Evolutionary conservation across 35 echinoderm and acorn worm species (phyloP).

Genomic region (Strongylocentrotus purpuratus): DNA sequence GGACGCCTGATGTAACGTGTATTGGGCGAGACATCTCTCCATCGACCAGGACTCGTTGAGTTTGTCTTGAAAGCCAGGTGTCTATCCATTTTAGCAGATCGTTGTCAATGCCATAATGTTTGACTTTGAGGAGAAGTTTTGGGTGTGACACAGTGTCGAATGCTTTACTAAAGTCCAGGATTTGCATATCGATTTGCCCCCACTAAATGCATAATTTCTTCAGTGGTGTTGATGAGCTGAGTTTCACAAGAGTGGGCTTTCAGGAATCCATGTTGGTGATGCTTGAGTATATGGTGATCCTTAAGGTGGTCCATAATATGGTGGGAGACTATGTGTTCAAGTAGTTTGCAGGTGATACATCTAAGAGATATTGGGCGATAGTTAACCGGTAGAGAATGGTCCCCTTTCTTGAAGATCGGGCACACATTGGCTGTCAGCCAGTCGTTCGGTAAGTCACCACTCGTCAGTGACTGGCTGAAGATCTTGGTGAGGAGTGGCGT

Average conservation of each 20-base stretch:
- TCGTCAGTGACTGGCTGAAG: conserved; percentile 56
- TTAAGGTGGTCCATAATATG: conserved; percentile 48
- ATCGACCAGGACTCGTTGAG: conserved; percentile 55
- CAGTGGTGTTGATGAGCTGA: conserved; percentile 42
- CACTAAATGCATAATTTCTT: conserved; percentile 38
- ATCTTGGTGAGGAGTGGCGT: conserved; percentile 44
- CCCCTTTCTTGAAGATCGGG: conserved; percentile 64
- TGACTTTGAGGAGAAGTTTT: conserved; percentile 49
- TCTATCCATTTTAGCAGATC: conserved; percentile 48
- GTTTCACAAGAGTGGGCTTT: conserved; percentile 57
- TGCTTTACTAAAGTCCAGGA: conserved; percentile 10
- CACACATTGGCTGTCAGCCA: conserved; percentile 58
- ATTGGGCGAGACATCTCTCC: conserved; percentile 32
- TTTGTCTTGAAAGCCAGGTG: conserved; percentile 27
- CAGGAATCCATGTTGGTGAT: conserved; percentile 54
- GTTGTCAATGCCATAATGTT: conserved; percentile 23
- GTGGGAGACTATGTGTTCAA: conserved; percentile 55
- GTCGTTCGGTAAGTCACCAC: conserved; percentile 54
- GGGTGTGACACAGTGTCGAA: too few species aligned
- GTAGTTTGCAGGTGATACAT: conserved; percentile 58
- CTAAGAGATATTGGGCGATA: conserved; percentile 62
- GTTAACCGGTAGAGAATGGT: conserved; percentile 24
- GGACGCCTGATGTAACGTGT: conserved; percentile 32
- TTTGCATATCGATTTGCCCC: conserved; percentile 39
- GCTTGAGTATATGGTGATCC: conserved; percentile 16